A percentile compares a stretch with the other conserved stretches of the same genome.
These are phyloP conservation scores for Harpagus bidentatus DNA, from an alignment of 2,113 vertebrate genomes.

Conservation along the genomic window DNA sequence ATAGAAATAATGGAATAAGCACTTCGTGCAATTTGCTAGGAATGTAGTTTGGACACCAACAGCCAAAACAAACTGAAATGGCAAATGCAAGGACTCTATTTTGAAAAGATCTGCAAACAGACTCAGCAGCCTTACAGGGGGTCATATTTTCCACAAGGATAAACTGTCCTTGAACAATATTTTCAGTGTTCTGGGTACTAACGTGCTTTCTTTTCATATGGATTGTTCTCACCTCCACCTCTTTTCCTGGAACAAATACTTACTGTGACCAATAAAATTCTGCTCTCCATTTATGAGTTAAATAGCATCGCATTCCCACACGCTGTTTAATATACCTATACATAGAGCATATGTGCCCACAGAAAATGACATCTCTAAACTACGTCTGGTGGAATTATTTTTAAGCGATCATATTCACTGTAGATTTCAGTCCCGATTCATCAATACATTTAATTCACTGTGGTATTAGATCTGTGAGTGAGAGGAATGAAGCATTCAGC, in stretches of 20 bases:
- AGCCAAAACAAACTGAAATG: constrained; percentile 70
- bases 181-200: constrained; percentile 36
- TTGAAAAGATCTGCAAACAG: constrained; percentile 66
- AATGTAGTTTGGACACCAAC: constrained; percentile 66
- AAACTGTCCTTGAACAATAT: constrained; percentile 64
- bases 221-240: constrained; percentile 30
- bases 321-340: constrained; percentile 4
- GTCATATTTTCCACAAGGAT: constrained; percentile 67
- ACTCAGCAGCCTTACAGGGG: constrained; percentile 46
- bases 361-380: constrained; percentile 43
- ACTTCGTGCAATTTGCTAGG: constrained; percentile 64
- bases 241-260: constrained; percentile 54
- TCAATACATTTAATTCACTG: constrained; percentile 29
- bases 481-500: neutral
- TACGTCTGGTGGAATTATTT: constrained; percentile 34
- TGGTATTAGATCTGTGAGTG: constrained; percentile 22
- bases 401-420: constrained; percentile 42
- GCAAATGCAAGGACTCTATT: constrained; percentile 66
- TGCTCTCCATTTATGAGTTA: constrained; percentile 49
- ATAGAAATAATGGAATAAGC: constrained; percentile 68
- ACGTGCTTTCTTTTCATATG: constrained; percentile 43
- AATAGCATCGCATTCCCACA: constrained; percentile 37
- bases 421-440: constrained; percentile 35
- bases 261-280: constrained; percentile 54
- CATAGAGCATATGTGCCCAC: neutral